Base-by-base conservation (phyloP, 2,113 vertebrate genomes). In the Gracilinanus agilis region DNA sequence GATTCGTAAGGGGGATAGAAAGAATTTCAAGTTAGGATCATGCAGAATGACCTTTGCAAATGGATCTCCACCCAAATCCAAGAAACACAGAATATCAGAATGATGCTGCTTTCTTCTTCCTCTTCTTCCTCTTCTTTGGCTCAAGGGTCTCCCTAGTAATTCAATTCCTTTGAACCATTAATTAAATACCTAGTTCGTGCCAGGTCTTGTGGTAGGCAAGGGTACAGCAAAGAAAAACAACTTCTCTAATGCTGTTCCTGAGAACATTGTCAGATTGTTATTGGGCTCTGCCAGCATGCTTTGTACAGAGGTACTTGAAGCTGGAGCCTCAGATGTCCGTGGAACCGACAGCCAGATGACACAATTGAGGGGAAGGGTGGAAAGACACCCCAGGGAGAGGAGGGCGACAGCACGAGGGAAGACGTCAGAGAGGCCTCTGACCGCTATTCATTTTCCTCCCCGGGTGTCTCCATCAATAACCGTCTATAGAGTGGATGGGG, bases 401-500 rank as follows among this genome's bases (percentile, higher is more conserved):
- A 94, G 96, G 95, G 94, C 90, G 5, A 91, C 96, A 94, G 97
- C 97, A 97, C 27, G 61, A 94, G 96, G 95, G 95, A 96, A 61
- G 4, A 95, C 91, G 95, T 98, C 97, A 97, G 56, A 0, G 96
- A 93, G 96, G 96, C 96, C 96, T 97, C 96, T 98, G 97, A 96
- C 96, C 83, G 91, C 97, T 96, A 90, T 96, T 97, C 96, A 97
- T 97, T 97, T 96, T 95, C 95, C 94, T 96, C 75, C 95, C 94
- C 44, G 11, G 25, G 89, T 95, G 96, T 98, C 97, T 96, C 97
- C 96, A 97, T 97, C 97, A 96, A 96, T 97, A 97, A 97, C 90
- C 4, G 21, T 91, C 96, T 96, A 95, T 93, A 89, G 89, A 24
- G 40, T 53, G 88, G 67, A 54, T 40, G 53, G 92, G 92, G 58